Base-by-base conservation (phyloP, 1,140 invertebrate species). In the Drosophila watanabei region DNA sequence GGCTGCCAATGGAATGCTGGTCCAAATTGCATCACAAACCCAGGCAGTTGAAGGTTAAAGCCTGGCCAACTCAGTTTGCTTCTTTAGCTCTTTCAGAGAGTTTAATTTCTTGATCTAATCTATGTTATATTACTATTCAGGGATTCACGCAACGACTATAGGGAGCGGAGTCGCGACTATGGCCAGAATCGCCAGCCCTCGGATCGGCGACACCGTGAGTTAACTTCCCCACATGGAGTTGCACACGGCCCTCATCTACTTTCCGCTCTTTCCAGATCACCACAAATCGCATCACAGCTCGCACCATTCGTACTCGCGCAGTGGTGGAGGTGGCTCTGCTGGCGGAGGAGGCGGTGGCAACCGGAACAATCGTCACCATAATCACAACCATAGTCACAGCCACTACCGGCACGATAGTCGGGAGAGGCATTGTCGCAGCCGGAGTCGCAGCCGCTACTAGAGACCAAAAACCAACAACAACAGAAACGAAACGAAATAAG, bases 191-290 rank as follows among this genome's bases (percentile, higher is more conserved):
- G 86, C n/a, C 86, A 90, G 52, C 68, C 82, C 51, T 90, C 91
- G 39, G 91, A 92, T 32, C 73, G 83, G 63, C 76, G 92, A 24
- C 91, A 93, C 62, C 84, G 92, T 93, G 90, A 92, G 92, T 92
- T 41, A 9, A 35, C 56, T 20, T 30, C 2, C 13, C 16, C 46
- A 48, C 46, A n/a, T 28, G 6, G 13, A 32, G 11, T 59, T 76
- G 56, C 49, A 64, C 65, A 75, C 66, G 58, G 10, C 33, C 30
- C 54, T 10, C 30, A n/a, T 28, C n/a, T 33, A 35, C 28, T 48
- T 14, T 9, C 28, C 45, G 13, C 28, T 43, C 35, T 49, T 65
- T 57, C 16, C 63, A 92, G 90, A 93, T 81, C 85, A 92, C 56
- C 87, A 91, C 51, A 93, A 93, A 60, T 88, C 89, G 35, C 92